Conservation (phyloP, 1,140 invertebrate genomes). For the Ips nitidus region DNA sequence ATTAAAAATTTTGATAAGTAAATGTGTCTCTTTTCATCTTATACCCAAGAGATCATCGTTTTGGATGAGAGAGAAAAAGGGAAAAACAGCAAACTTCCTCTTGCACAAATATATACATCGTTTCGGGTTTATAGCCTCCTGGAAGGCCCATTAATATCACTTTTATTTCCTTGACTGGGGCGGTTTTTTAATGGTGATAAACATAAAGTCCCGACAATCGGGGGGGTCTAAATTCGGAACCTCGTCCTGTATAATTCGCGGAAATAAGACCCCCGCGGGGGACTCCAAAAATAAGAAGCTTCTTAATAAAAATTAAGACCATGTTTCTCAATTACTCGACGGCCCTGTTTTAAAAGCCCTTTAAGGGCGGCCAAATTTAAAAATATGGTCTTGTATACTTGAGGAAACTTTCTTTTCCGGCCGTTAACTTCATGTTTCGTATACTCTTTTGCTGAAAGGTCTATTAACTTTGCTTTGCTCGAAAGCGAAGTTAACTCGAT, state of each 20-base stretch:
- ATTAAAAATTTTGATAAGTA: too few species aligned
- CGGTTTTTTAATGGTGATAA: slow-evolving; percentile 53
- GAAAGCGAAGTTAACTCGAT: too few species aligned
- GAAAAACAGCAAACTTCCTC: too few species aligned
- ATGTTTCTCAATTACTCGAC: slow-evolving; percentile 32
- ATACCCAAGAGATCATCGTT: too few species aligned
- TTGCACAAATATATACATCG: slow-evolving; percentile 8
- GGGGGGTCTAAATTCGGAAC: background rate
- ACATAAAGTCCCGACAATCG: slow-evolving; percentile 38
- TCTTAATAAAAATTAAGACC: slow-evolving; percentile 34
- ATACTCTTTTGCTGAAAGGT: slow-evolving; percentile 18
- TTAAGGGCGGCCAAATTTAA: slow-evolving; percentile 28
- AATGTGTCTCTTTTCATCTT: too few species aligned
- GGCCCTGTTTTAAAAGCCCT: slow-evolving; percentile 8
- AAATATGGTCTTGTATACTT: slow-evolving; percentile 30
- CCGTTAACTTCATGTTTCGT: slow-evolving; percentile 29
- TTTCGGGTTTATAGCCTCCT: slow-evolving; percentile 49
- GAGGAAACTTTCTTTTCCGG: slow-evolving; percentile 22
- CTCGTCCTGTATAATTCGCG: background rate
- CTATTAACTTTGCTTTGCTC: slow-evolving; percentile 2
- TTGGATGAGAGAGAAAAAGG: too few species aligned
- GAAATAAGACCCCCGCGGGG: background rate
- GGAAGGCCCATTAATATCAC: slow-evolving; percentile 52
- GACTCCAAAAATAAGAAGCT: background rate
- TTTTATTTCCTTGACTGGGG: slow-evolving; percentile 52